A percentile compares a stretch with the other conserved stretches of the same genome.
These are phyloP conservation scores for Monomorium pharaonis DNA, from an alignment of 1,140 invertebrate species.

Conservation along the genomic window DNA sequence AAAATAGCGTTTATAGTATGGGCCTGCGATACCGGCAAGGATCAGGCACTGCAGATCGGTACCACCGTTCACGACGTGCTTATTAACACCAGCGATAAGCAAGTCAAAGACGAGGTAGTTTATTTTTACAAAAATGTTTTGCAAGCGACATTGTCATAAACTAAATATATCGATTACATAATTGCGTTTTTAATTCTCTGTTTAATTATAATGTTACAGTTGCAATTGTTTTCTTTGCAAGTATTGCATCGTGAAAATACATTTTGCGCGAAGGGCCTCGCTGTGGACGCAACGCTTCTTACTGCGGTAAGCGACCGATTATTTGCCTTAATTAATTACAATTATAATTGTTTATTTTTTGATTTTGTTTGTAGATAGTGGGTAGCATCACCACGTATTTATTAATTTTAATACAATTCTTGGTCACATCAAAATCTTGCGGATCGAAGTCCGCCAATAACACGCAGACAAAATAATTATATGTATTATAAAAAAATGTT, in stretches of 20 bases:
- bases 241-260: constrained; percentile 73
- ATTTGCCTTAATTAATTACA: not conserved
- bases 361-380: constrained; percentile 67
- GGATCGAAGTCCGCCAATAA: not conserved
- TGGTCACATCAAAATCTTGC: constrained; percentile 20
- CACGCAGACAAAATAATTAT: not conserved
- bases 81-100: constrained; percentile 71
- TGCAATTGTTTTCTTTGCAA: constrained; percentile 78
- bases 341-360: not conserved
- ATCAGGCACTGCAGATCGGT: constrained; percentile 71
- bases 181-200: not conserved
- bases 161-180: not conserved
- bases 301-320: constrained; percentile 63
- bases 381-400: constrained; percentile 74
- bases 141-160: not conserved
- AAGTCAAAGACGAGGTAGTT: constrained; percentile 79
- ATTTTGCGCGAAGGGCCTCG: constrained; percentile 73
- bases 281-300: constrained; percentile 70
- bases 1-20: constrained; percentile 76
- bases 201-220: constrained; percentile 58
- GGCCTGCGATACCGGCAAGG: constrained; percentile 76
- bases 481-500: too few relatives aligned
- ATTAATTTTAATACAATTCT: constrained; percentile 77
- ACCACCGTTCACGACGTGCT: constrained; percentile 75
- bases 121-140: not conserved